These are phyloP conservation scores for Pissodes strobi DNA, from an alignment of 1,140 invertebrate species.

Conservation along the genomic window DNA sequence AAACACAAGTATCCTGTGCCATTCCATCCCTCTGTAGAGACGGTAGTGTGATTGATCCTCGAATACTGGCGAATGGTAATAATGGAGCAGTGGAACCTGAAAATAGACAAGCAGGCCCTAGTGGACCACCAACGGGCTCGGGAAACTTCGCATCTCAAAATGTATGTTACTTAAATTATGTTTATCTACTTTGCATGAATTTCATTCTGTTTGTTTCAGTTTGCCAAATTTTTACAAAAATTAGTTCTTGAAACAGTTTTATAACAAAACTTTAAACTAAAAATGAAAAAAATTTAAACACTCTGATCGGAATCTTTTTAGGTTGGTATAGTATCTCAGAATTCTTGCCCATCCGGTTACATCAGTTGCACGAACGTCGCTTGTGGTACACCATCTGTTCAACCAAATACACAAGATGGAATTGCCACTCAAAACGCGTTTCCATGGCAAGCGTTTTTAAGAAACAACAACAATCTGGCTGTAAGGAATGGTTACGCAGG, in stretches of 20 bases:
- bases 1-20: slow-evolving; percentile 14
- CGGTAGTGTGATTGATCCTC: slow-evolving; percentile 24
- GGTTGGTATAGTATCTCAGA: neutral
- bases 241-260: too few relatives aligned
- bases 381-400: slow-evolving; percentile 26
- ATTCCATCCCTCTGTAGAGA: slow-evolving; percentile 16
- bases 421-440: slow-evolving; percentile 38
- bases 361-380: slow-evolving; percentile 23
- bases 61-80: slow-evolving; percentile 26
- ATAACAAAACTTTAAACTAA: slow-evolving; percentile 8
- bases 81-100: neutral
- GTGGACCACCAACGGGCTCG: neutral
- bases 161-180: neutral
- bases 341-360: slow-evolving; percentile 29
- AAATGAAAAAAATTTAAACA: neutral
- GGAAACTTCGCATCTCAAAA: neutral
- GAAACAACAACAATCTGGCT: slow-evolving; percentile 29
- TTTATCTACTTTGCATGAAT: too few relatives aligned
- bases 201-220: too few relatives aligned
- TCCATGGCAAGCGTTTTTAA: slow-evolving; percentile 45
- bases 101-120: neutral
- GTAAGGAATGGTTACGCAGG: slow-evolving; percentile 44
- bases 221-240: too few relatives aligned
- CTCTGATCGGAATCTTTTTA: neutral
- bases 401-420: slow-evolving; percentile 37